Conservation (phyloP, 2,797 vertebrate genomes). For the Gypaetus barbatus region DNA sequence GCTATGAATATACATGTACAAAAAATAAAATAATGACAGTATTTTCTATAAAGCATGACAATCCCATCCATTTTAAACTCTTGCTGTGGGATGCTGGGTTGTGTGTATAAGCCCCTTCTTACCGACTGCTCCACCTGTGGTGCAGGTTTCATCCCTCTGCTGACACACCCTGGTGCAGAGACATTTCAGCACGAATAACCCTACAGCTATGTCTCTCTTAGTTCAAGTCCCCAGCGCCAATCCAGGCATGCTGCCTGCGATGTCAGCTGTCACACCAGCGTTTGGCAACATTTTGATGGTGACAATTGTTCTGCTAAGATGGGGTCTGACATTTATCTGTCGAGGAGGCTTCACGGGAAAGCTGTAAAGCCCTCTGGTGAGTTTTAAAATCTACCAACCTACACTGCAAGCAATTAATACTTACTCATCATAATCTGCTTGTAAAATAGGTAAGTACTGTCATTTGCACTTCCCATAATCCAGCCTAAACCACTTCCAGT, state of each 20-base stretch:
- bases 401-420: not conserved
- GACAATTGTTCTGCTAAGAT: not conserved
- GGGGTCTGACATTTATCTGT: not conserved
- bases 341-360: not conserved
- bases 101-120: not conserved
- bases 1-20: not conserved
- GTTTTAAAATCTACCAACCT: not conserved
- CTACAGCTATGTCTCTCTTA: not conserved
- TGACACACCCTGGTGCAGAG: rapidly evolving
- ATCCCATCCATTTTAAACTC: no score
- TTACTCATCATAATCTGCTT: not conserved
- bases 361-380: not conserved
- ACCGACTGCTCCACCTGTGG: not conserved
- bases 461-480: not conserved
- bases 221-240: not conserved
- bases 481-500: not conserved
- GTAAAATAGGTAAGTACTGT: not conserved
- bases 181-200: rapidly evolving
- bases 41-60: not conserved
- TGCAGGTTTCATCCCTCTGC: not conserved
- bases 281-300: not conserved
- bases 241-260: not conserved
- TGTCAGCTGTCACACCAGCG: not conserved
- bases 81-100: not conserved
- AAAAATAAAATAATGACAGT: not conserved